Evolutionary conservation across 2,113 vertebrate species (phyloP).

Genomic region (western clawed frog (Xenopus tropicalis)): UCB_Xtro_10.0 CM004443.2:108042001-108042500

Average conservation of each 20-base stretch:
- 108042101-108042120: too few relatives aligned
- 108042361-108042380: constrained; percentile 61
- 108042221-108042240: constrained; percentile 49
- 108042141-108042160: constrained; percentile 53
- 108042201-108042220: constrained; percentile 63
- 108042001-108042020: constrained; percentile 46
- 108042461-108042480: constrained; percentile 51
- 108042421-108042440: constrained; percentile 79
- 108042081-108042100: too few relatives aligned
- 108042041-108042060: too few relatives aligned
- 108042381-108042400: constrained; percentile 58
- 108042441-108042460: constrained; percentile 36
- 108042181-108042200: constrained; percentile 48
- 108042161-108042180: constrained; percentile 68
- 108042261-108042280: constrained; percentile 45
- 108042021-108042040: not conserved
- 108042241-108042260: constrained; percentile 55
- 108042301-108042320: constrained; percentile 64
- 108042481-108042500: constrained; percentile 59
- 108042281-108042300: constrained; percentile 64
- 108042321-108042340: constrained; percentile 46
- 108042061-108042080: too few relatives aligned
- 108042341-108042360: constrained; percentile 64
- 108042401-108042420: constrained; percentile 56
- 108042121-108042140: constrained; percentile 27